Evolutionary conservation across 2,797 vertebrate genomes (phyloP).

Genomic region (Pangasius mekongensis): DNA sequence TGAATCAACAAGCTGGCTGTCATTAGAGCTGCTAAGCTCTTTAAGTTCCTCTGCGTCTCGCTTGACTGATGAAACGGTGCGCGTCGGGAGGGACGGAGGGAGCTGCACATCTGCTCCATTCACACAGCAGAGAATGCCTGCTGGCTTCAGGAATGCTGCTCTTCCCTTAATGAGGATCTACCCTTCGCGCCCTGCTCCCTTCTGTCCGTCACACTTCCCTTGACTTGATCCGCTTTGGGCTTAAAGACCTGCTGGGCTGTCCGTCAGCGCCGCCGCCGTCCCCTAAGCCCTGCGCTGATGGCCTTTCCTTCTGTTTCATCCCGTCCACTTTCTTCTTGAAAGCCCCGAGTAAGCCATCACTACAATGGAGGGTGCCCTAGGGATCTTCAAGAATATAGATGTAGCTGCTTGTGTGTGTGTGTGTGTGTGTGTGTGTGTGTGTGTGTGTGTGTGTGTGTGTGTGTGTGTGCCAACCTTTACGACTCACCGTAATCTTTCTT

Average conservation of each 20-base stretch:
- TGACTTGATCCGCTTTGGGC: slow-evolving; percentile 76
- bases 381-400: slow-evolving; percentile 66
- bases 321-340: slow-evolving; percentile 66
- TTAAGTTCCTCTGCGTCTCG: slow-evolving; percentile 65
- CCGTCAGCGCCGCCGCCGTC: slow-evolving; percentile 55
- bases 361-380: slow-evolving; percentile 52
- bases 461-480: slow-evolving; percentile 22
- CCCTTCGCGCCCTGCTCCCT: slow-evolving; percentile 65
- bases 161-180: slow-evolving; percentile 82
- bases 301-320: slow-evolving; percentile 69
- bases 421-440: slow-evolving; percentile 35
- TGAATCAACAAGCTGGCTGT: slow-evolving; percentile 61
- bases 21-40: slow-evolving; percentile 70
- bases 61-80: slow-evolving; percentile 66
- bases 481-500: slow-evolving; percentile 98
- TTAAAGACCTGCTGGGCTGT: slow-evolving; percentile 76
- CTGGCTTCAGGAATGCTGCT: slow-evolving; percentile 73
- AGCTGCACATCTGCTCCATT: slow-evolving; percentile 68
- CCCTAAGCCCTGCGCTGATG: slow-evolving; percentile 60
- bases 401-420: slow-evolving; percentile 23
- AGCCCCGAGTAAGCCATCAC: slow-evolving; percentile 70
- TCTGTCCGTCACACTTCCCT: slow-evolving; percentile 68
- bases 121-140: slow-evolving; percentile 69
- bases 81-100: slow-evolving; percentile 64
- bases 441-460: slow-evolving; percentile 28